Base-by-base conservation (phyloP, 2,113 vertebrate genomes). In the Siphamia tubifer region DNA sequence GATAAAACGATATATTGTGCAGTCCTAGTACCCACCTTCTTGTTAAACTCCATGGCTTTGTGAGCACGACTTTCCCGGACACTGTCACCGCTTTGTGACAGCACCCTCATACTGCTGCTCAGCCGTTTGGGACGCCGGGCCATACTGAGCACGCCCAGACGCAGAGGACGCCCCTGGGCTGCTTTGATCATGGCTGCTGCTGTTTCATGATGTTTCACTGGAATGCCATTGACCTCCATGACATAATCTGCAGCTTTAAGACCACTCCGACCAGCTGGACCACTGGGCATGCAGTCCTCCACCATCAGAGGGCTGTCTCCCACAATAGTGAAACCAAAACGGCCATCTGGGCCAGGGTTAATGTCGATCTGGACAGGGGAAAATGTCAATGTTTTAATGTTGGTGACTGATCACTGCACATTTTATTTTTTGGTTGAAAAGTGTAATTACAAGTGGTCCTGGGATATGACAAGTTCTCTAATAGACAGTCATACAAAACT, bases 1-100 rank as follows among this genome's bases (percentile, higher is more conserved):
- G n/a, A n/a, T n/a, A n/a, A n/a, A n/a, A n/a, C n/a, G n/a, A n/a
- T n/a, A n/a, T n/a, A n/a, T n/a, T n/a, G n/a, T n/a, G n/a, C n/a
- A n/a, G n/a, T 15, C 4, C 15, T 47, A 30, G 10, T 12, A 65
- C 82, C 6, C 73, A 98, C 96, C 93, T 96, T 95, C 73, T 76
- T 91, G 68, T 94, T 96, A 89, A 99, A 99, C 54, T 98, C 96
- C 82, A 93, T 93, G 2, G 97, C 97, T 57, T 96, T 97, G 82
- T 92, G 91, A 51, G 87, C 94, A n/a, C 96, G 94, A 53, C 95
- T 95, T 31, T 92, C 87, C 53, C 82, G 88, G 16, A 94, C 77
- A 0, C 90, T 65, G 1, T 93, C 91, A 0, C 88, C 87, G 0
- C 90, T 93, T 82, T 92, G 92, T 0, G 89, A 92, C 25, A 92